A percentile compares a stretch with the other conserved stretches of the same genome.
phyloP scores from a whole-genome alignment of 2,113 vertebrate genomes.

The Melanocharis versteri region DNA sequence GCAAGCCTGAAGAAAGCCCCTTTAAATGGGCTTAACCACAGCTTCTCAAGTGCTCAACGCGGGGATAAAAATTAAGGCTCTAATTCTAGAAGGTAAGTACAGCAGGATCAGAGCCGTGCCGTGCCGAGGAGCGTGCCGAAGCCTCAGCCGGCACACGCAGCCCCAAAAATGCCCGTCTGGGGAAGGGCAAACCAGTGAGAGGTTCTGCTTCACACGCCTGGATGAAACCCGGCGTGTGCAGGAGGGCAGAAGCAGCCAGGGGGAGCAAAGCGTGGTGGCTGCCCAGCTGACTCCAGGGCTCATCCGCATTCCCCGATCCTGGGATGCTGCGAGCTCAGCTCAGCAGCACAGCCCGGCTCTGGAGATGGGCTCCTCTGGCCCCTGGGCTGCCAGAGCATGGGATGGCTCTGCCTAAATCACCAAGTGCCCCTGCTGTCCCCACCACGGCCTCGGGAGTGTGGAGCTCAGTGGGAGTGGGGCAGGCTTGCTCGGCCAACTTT shows the following conservation, averaged over 20 bases:
- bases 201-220: accelerated
- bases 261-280: neutral
- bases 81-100: conserved; percentile 70
- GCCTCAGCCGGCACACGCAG: neutral
- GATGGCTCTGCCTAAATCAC: neutral
- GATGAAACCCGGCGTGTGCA: neutral
- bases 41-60: conserved; percentile 58
- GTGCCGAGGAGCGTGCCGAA: accelerated
- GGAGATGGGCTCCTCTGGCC: neutral
- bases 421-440: accelerated
- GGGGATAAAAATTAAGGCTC: conserved; percentile 63
- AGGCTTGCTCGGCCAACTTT: neutral
- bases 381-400: neutral
- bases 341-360: neutral
- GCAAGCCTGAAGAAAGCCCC: conserved; percentile 39
- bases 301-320: accelerated
- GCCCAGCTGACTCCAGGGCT: accelerated
- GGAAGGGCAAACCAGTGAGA: accelerated
- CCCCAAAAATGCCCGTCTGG: neutral
- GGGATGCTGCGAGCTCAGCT: neutral
- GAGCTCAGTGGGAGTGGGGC: neutral
- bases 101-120: conserved; percentile 2
- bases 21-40: conserved; percentile 49
- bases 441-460: accelerated
- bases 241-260: neutral